phyloP scores from a whole-genome alignment of 2,888 invertebrate species.

The Corbicula japonica region DNA sequence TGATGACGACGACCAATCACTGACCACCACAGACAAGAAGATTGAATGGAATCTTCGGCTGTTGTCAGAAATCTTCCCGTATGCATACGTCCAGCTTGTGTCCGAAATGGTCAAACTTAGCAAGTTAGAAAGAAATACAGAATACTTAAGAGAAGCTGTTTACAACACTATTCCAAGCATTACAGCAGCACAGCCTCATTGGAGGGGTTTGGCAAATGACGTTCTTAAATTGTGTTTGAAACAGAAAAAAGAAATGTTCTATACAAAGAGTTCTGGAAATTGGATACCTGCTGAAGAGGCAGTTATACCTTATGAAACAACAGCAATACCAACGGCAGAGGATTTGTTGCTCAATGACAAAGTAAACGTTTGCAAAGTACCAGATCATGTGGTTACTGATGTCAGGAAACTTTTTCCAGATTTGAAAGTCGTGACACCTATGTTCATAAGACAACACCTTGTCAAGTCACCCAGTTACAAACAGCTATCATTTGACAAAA shows the following conservation, averaged over 20 bases:
- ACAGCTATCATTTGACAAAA: neutral
- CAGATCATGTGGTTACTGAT: neutral
- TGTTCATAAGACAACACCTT: slow-evolving; percentile 3
- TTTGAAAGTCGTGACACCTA: slow-evolving; percentile 4
- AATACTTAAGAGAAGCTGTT: slow-evolving; percentile 26
- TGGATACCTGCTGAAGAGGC: slow-evolving; percentile 40
- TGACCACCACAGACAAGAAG: slow-evolving; percentile 68
- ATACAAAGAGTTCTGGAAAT: slow-evolving; percentile 30
- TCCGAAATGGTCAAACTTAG: slow-evolving; percentile 50
- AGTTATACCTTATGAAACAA: neutral
- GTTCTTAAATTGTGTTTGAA: slow-evolving; percentile 10
- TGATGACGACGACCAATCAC: slow-evolving; percentile 62
- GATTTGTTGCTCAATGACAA: neutral
- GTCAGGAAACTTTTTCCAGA: neutral
- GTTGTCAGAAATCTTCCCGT: slow-evolving; percentile 76
- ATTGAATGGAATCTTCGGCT: slow-evolving; percentile 81
- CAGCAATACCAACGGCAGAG: neutral
- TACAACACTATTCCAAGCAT: slow-evolving; percentile 55
- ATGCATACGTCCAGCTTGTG: slow-evolving; percentile 68
- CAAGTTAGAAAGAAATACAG: slow-evolving; percentile 14
- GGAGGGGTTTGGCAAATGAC: slow-evolving; percentile 68
- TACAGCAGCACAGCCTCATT: slow-evolving; percentile 43
- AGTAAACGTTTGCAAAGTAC: neutral
- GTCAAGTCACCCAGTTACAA: neutral
- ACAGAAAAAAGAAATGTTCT: slow-evolving; percentile 16